Evolutionary conservation across 2,888 invertebrate species (phyloP).

Genomic region (Cetonia aurata): DNA sequence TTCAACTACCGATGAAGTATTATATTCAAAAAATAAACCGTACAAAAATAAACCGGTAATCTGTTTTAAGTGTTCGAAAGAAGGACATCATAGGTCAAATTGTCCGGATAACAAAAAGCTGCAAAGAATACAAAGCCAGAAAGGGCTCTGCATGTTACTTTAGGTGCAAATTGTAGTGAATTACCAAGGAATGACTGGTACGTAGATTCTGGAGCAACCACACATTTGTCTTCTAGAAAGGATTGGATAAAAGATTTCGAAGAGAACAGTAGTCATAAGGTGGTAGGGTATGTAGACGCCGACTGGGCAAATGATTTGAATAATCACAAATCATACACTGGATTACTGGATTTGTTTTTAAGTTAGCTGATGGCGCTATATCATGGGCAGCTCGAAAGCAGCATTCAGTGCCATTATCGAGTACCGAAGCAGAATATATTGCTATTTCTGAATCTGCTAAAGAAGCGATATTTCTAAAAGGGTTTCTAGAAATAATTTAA

Average conservation of each 20-base stretch:
- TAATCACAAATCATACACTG: too few relatives aligned
- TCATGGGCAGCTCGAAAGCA: too few relatives aligned
- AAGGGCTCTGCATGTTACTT: not conserved
- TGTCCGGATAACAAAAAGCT: not conserved
- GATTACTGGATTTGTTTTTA: too few relatives aligned
- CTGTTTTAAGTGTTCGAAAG: slow-evolving; percentile 44
- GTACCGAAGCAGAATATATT: too few relatives aligned
- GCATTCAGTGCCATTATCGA: too few relatives aligned
- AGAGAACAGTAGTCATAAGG: not conserved
- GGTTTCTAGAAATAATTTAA: too few relatives aligned
- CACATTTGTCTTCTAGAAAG: slow-evolving; percentile 42
- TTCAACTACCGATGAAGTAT: not conserved
- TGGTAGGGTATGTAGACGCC: too few relatives aligned
- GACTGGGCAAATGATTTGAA: too few relatives aligned
- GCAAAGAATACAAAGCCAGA: slow-evolving; percentile 27
- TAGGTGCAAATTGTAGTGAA: not conserved
- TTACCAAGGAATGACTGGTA: not conserved
- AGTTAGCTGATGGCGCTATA: too few relatives aligned
- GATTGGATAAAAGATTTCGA: slow-evolving; percentile 16
- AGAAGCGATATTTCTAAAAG: too few relatives aligned
- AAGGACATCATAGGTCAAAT: slow-evolving; percentile 32
- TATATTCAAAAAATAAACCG: not conserved
- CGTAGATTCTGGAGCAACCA: slow-evolving; percentile 47
- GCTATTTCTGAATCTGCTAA: too few relatives aligned
- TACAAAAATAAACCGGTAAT: slow-evolving; percentile 11